These are phyloP conservation scores for Spatula clypeata DNA, from an alignment of 2,797 vertebrate species.

Conservation along the genomic window DNA sequence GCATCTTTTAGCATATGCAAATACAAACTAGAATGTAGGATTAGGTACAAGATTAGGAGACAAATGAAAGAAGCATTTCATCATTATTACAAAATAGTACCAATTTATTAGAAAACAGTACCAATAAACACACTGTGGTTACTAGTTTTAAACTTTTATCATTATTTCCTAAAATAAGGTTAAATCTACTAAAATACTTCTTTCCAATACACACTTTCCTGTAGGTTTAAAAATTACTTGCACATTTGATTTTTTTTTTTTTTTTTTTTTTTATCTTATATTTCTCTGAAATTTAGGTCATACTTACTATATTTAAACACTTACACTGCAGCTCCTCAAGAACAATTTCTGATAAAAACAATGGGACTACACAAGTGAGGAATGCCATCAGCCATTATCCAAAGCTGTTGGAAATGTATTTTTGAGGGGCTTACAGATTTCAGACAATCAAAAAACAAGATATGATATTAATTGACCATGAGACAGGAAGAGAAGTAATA, in stretches of 20 bases:
- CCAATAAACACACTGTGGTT: neutral
- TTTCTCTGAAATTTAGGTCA: neutral
- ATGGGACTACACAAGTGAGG: neutral
- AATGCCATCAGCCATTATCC: neutral
- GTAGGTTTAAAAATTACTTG: neutral
- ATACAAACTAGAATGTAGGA: constrained; percentile 16
- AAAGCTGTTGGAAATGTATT: neutral
- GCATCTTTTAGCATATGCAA: constrained; percentile 46
- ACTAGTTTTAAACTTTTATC: neutral
- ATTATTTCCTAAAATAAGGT: neutral
- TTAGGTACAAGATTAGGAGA: neutral
- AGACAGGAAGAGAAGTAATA: neutral
- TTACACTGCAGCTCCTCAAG: neutral
- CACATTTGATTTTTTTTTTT: neutral
- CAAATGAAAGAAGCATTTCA: constrained; percentile 20
- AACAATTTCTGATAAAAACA: neutral
- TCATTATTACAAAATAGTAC: neutral
- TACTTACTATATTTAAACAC: neutral
- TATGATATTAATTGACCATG: neutral
- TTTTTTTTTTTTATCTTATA: neutral
- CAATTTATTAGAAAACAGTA: neutral
- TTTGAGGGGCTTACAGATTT: neutral
- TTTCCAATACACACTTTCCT: neutral
- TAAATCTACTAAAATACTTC: neutral
- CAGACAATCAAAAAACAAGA: neutral